Conservation (phyloP, 2,888 invertebrate genomes). For the Chrysolina haemoptera region DNA sequence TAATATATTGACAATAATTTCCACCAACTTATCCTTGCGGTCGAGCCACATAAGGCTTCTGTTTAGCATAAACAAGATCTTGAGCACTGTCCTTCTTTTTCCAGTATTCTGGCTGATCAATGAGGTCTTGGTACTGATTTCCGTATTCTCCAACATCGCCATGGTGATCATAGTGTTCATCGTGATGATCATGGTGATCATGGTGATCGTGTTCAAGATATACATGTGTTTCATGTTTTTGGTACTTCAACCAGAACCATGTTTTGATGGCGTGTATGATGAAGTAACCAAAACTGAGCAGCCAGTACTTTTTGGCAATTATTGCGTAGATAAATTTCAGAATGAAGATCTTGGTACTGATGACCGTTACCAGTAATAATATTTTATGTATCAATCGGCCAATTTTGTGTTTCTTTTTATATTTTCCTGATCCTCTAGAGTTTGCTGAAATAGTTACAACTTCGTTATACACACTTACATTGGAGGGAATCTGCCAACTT, state of each 20-base stretch:
- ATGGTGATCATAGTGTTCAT: conserved; percentile 73
- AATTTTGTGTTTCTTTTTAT: conserved; percentile 81
- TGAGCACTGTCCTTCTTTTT: no score
- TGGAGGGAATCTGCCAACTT: no score
- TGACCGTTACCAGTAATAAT: conserved; percentile 79
- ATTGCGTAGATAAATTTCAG: conserved; percentile 82
- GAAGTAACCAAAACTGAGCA: conserved; percentile 79
- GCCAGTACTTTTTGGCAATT: conserved; percentile 83
- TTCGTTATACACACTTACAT: no score
- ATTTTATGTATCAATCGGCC: conserved; percentile 80
- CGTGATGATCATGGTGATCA: conserved; percentile 82
- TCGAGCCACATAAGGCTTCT: no score
- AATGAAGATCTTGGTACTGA: conserved; percentile 80
- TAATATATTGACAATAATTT: no score
- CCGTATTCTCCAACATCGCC: no score
- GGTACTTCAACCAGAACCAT: conserved; percentile 82
- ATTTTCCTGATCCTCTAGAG: conserved; percentile 61
- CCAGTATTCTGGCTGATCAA: no score
- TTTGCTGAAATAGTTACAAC: no score
- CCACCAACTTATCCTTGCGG: no score
- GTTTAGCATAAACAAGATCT: no score
- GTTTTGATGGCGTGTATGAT: conserved; percentile 80
- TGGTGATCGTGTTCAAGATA: conserved; percentile 88
- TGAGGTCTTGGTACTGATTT: no score
- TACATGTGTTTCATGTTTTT: conserved; percentile 79